Base-by-base conservation (phyloP, 2,888 invertebrate species). In the Thereva nobilitata region DNA sequence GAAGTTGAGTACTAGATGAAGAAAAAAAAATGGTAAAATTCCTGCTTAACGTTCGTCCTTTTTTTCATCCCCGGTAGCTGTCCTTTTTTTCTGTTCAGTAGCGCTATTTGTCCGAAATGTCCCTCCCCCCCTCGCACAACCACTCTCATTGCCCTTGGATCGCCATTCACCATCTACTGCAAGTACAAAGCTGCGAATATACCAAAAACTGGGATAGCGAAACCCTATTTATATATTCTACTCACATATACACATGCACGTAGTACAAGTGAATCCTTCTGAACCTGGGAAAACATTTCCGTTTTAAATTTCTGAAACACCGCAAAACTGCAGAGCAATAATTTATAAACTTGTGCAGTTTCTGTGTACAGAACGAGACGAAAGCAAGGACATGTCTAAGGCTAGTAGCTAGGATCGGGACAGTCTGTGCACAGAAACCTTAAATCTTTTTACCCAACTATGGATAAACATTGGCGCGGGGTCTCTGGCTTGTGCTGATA, bases 261-360 rank as follows among this genome's bases (percentile, higher is more conserved):
- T 9, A 54, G 23, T 38, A 4, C 40, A n/a, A 8, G 34, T 9
- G 7, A 41, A 34, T 10, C 5, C 44, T 12, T 40, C 23, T 40
- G 49, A 40, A 50, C 50, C 59, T 50, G 50, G 50, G 50, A 67
- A 61, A 68, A 59, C 68, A 61, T 68, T 65, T 68, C 55, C 68
- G 68, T 53, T 64, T 64, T 57, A 67, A 67, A 67, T 65, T 68
- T 65, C 65, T 61, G 47, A 65, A 59, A 65, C 59, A 65, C 68
- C 68, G 53, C 68, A 65, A 65, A 65, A 65, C 65, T 65, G 59
- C 65, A 65, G 59, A 65, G 57, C 64, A 56, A 67, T 67, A 68
- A 68, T 68, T 68, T 68, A 68, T 68, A 61, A 61, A 68, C 61
- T 61, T 61, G 61, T 61, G 50, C 61, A 50, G 10, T 50, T 23